Evolutionary conservation across 2,888 invertebrate genomes (phyloP).

Genomic region (Plebejus melissa): DNA sequence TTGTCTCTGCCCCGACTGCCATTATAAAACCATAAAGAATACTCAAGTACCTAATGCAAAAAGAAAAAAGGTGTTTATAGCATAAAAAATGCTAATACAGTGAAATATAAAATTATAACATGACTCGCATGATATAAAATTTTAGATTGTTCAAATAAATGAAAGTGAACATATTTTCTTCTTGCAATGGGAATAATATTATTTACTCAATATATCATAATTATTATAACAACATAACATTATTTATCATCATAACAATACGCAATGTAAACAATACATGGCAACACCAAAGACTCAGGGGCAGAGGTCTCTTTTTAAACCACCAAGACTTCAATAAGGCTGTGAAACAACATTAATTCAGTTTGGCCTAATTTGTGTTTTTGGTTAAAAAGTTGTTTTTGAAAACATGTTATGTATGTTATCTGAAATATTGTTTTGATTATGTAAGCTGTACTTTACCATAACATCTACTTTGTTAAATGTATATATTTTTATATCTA

Average conservation of each 20-base stretch:
- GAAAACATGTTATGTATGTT: too few relatives aligned
- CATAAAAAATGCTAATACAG: neutral
- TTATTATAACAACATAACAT: neutral
- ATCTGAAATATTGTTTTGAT: too few relatives aligned
- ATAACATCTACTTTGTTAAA: too few relatives aligned
- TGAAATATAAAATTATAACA: neutral
- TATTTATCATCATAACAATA: neutral
- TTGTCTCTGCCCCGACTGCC: constrained; percentile 52
- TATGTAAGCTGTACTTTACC: too few relatives aligned
- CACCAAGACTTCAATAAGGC: constrained; percentile 72
- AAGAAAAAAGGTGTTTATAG: neutral
- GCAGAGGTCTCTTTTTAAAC: constrained; percentile 52
- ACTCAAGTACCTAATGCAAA: neutral
- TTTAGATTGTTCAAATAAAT: neutral
- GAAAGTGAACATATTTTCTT: neutral
- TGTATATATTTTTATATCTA: neutral
- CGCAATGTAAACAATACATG: neutral
- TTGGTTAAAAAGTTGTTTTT: neutral
- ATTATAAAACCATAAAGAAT: neutral
- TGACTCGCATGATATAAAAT: neutral
- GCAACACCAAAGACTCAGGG: constrained; percentile 34
- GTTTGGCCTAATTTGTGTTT: constrained; percentile 48
- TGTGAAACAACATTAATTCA: constrained; percentile 71
- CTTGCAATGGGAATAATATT: neutral
- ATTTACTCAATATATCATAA: neutral